Evolutionary conservation across 2,888 invertebrate species (phyloP).

Genomic region (Scaptomyza caliginosa): DNA sequence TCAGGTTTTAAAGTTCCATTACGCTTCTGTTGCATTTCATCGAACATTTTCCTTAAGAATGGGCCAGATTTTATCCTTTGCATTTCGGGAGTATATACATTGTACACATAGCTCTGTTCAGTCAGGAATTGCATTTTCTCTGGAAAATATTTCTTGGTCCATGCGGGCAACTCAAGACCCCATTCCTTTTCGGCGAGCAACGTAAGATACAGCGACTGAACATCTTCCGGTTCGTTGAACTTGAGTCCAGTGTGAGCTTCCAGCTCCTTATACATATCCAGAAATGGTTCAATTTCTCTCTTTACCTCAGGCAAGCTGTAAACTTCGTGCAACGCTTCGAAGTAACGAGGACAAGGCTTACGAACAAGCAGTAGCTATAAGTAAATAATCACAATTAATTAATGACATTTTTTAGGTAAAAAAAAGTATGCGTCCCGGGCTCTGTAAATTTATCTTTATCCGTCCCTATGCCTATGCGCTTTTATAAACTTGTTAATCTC

Average conservation of each 20-base stretch:
- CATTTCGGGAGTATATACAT: conserved; percentile 86
- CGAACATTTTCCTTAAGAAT: conserved; percentile 86
- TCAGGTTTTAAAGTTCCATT: conserved; percentile 84
- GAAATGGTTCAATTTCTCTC: conserved; percentile 84
- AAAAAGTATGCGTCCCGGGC: too few relatives aligned
- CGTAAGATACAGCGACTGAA: conserved; percentile 88
- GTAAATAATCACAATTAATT: background rate
- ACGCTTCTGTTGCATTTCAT: conserved; percentile 86
- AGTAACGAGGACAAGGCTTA: conserved; percentile 87
- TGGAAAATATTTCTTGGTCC: conserved; percentile 87
- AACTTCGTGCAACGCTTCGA: conserved; percentile 85
- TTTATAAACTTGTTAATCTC: too few relatives aligned
- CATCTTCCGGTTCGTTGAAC: conserved; percentile 86
- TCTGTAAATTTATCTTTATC: too few relatives aligned
- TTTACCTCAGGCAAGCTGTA: conserved; percentile 84
- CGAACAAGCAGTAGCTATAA: conserved; percentile 87
- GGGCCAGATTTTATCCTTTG: conserved; percentile 87
- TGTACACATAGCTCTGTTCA: conserved; percentile 86
- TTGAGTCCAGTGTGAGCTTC: conserved; percentile 85
- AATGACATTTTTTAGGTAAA: too few relatives aligned
- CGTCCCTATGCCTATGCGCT: too few relatives aligned
- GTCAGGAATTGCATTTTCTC: conserved; percentile 86
- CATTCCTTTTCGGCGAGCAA: conserved; percentile 87
- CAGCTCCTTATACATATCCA: conserved; percentile 85
- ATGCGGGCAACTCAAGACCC: conserved; percentile 86